Evolutionary conservation across 2,113 vertebrate species (phyloP).

Genomic region (Hydrolagus affinis): DNA sequence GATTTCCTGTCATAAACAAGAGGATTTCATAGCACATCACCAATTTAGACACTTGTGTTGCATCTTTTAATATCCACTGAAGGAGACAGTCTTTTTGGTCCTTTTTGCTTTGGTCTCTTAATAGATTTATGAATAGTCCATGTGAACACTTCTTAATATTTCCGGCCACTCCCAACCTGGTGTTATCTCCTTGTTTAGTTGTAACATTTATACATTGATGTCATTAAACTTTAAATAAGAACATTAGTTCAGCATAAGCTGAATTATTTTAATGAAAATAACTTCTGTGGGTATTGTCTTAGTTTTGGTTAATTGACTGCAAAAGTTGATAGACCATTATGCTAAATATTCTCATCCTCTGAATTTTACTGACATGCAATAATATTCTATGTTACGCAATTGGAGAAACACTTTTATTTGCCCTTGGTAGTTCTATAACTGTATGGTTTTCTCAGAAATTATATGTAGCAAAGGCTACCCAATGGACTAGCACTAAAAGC

Average conservation of each 20-base stretch:
- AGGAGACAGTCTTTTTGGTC: not conserved
- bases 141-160: not conserved
- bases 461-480: not conserved
- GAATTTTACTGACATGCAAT: too few species aligned
- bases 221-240: not conserved
- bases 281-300: not conserved
- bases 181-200: not conserved
- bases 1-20: not conserved
- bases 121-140: not conserved
- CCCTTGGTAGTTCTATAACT: too few species aligned
- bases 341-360: not conserved
- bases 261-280: not conserved
- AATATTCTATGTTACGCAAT: too few species aligned
- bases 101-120: not conserved
- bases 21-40: not conserved
- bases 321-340: not conserved
- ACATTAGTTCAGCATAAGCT: not conserved
- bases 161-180: not conserved
- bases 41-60: not conserved
- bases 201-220: not conserved
- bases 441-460: not conserved
- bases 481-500: not conserved
- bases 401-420: too few species aligned
- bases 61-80: not conserved
- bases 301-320: not conserved